These are phyloP conservation scores for Dendrolimus punctatus DNA, from an alignment of 1,140 invertebrate species.

Conservation along the genomic window DNA sequence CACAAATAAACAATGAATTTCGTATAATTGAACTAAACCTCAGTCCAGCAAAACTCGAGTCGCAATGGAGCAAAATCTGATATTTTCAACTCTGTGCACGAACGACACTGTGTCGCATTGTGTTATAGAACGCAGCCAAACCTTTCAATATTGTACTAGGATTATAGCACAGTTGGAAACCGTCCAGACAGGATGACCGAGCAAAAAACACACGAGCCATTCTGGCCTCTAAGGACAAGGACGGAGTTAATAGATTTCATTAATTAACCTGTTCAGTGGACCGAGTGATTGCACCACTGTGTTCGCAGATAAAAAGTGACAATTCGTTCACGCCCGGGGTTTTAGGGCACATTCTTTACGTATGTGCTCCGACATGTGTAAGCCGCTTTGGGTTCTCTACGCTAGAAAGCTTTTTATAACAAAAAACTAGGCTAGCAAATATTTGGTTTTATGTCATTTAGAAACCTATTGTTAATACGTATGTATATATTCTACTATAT, in stretches of 20 bases:
- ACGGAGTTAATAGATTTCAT: constrained; percentile 68
- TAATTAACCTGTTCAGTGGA: constrained; percentile 69
- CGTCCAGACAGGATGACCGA: constrained; percentile 42
- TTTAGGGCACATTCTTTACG: constrained; percentile 12
- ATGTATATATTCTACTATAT: no score
- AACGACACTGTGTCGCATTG: constrained; percentile 6
- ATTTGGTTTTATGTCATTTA: no score
- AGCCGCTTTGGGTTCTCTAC: constrained; percentile 17
- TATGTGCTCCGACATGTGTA: constrained; percentile 14
- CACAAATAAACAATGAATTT: constrained; percentile 13
- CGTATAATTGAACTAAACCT: constrained; percentile 14
- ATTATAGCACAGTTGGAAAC: constrained; percentile 29
- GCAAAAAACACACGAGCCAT: constrained; percentile 52
- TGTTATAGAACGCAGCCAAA: constrained; percentile 1
- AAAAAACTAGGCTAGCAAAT: no score
- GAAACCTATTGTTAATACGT: no score
- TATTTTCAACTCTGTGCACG: neutral
- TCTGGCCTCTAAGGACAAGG: constrained; percentile 45
- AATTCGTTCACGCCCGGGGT: constrained; percentile 49
- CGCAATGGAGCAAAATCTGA: constrained; percentile 13
- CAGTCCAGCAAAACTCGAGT: constrained; percentile 9
- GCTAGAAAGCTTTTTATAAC: no score
- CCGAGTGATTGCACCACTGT: constrained; percentile 57
- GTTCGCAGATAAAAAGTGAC: constrained; percentile 65
- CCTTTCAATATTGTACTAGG: constrained; percentile 1